phyloP scores from a whole-genome alignment of 2,888 invertebrate species.

The Pinctada fucata region DNA sequence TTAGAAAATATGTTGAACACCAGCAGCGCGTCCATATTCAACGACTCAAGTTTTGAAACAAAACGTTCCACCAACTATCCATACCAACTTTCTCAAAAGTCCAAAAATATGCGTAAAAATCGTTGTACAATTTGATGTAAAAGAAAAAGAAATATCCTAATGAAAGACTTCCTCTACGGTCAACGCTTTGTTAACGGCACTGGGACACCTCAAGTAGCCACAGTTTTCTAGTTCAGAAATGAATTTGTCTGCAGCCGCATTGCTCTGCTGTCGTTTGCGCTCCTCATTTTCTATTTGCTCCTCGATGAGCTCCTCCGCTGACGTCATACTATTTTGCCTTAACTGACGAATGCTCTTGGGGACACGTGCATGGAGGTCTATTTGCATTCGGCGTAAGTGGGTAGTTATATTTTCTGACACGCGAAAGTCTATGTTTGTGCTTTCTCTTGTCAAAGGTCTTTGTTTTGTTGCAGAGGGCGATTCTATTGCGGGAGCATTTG shows the following conservation, averaged over 20 bases:
- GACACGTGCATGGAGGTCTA: constrained; percentile 2
- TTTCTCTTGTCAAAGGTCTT: neutral
- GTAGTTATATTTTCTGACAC: neutral
- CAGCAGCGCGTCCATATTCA: too few species aligned
- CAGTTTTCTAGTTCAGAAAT: constrained; percentile 12
- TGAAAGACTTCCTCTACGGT: constrained; percentile 11
- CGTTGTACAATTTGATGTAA: too few species aligned
- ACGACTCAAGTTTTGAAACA: too few species aligned
- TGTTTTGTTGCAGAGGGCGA: neutral
- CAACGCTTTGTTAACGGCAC: neutral
- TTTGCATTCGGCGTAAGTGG: constrained; percentile 8
- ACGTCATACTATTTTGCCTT: constrained; percentile 3
- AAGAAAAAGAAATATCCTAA: neutral
- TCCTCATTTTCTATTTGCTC: neutral
- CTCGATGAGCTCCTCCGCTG: constrained; percentile 13
- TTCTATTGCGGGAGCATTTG: neutral
- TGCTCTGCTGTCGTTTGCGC: neutral
- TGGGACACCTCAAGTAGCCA: constrained; percentile 5
- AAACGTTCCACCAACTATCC: too few species aligned
- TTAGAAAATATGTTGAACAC: too few species aligned
- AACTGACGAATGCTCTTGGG: constrained; percentile 24
- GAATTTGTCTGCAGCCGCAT: neutral
- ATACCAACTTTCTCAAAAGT: too few species aligned
- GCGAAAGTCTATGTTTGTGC: neutral
- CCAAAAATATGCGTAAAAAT: too few species aligned